Evolutionary conservation across 2,797 vertebrate species (phyloP).

Genomic region (Liasis olivaceus): DNA sequence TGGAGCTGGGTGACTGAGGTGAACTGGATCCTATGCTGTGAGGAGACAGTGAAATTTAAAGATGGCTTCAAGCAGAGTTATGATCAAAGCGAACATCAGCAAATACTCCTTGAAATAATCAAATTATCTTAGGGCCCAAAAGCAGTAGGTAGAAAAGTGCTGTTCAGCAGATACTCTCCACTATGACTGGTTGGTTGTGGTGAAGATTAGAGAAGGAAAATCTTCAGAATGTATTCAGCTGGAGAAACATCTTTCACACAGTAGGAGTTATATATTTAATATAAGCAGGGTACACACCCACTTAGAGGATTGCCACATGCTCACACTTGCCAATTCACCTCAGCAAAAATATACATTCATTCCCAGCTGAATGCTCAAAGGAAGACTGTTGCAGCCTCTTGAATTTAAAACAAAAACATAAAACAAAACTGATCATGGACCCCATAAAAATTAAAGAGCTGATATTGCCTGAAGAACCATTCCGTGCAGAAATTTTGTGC

Average conservation of each 20-base stretch:
- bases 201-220: not conserved
- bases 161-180: not conserved
- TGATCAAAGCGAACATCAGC: not conserved
- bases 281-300: not conserved
- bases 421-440: not conserved
- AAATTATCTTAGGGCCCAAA: not conserved
- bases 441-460: not conserved
- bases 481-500: not conserved
- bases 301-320: not conserved
- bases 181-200: not conserved
- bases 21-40: not conserved
- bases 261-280: not conserved
- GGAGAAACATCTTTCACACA: not conserved
- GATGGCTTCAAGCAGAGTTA: not conserved
- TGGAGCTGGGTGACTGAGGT: not conserved
- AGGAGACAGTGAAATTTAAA: not conserved
- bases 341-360: not conserved
- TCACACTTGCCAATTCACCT: not conserved
- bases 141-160: not conserved
- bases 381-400: not conserved
- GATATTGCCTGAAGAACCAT: not conserved
- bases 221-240: not conserved
- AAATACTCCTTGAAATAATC: not conserved
- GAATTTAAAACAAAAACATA: not conserved
- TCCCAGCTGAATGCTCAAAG: not conserved